phyloP scores from a whole-genome alignment of 2,797 vertebrate species.

The Catamblyrhynchus diadema region DNA sequence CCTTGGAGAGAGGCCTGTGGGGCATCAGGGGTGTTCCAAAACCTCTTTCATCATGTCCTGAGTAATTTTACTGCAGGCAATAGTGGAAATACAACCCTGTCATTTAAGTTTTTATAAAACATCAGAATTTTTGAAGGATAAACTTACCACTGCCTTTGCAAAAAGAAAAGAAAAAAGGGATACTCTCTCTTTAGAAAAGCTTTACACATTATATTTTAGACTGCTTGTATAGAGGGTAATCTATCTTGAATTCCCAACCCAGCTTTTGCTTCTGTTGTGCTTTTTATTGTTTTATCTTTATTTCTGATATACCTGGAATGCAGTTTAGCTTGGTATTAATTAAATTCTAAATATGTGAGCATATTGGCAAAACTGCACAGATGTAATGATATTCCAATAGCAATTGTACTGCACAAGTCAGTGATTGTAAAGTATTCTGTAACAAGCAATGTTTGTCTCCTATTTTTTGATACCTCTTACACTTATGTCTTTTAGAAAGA shows the following conservation, averaged over 20 bases:
- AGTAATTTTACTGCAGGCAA: neutral
- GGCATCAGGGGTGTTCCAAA: neutral
- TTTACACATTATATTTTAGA: constrained; percentile 57
- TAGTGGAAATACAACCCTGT: neutral
- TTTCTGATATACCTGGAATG: constrained; percentile 77
- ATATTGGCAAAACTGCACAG: constrained; percentile 84
- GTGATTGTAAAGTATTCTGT: constrained; percentile 84
- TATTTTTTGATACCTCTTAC: constrained; percentile 88
- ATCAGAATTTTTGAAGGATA: neutral
- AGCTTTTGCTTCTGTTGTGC: constrained; percentile 59
- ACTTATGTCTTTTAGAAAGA: constrained; percentile 99
- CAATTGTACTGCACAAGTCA: constrained; percentile 86
- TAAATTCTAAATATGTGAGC: constrained; percentile 70
- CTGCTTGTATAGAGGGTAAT: constrained; percentile 2
- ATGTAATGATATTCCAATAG: constrained; percentile 80
- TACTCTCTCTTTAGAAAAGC: constrained; percentile 53
- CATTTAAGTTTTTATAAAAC: neutral
- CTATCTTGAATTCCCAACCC: constrained; percentile 52
- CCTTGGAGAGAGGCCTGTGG: neutral
- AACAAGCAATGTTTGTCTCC: constrained; percentile 86
- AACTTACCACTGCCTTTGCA: neutral
- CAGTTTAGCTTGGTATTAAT: constrained; percentile 82
- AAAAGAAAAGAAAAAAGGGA: constrained; percentile 32
- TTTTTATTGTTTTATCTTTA: constrained; percentile 64
- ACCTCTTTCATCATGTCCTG: neutral